Percentiles rank a stretch among this genome's conserved stretches.
Conservation (phyloP, 2,797 vertebrate species). For the Poecilia picta region DNA sequence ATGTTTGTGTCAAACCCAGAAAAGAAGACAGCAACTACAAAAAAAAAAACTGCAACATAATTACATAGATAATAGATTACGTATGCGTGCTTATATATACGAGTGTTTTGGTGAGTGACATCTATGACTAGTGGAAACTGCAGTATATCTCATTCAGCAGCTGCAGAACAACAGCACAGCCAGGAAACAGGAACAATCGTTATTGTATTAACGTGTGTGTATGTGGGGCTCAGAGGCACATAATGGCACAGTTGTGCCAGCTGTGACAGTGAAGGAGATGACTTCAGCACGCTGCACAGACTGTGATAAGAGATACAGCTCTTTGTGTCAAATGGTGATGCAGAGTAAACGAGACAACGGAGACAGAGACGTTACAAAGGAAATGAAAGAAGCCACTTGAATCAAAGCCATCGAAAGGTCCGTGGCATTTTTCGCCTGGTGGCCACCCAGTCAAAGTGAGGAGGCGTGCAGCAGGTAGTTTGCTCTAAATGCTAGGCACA, state of each 20-base stretch:
- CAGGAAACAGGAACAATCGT: conserved; percentile 77
- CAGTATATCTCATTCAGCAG: conserved; percentile 71
- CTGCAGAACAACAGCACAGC: conserved; percentile 60
- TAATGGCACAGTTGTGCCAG: conserved; percentile 58
- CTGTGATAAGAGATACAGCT: conserved; percentile 59
- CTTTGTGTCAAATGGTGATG: conserved; percentile 41
- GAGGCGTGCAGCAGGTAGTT: conserved; percentile 58
- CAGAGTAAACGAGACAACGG: conserved; percentile 25
- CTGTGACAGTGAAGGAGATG: conserved; percentile 67
- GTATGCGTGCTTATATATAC: conserved; percentile 16
- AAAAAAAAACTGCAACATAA: conserved; percentile 4
- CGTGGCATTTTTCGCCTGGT: conserved; percentile 19
- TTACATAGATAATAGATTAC: conserved; percentile 11
- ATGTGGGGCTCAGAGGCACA: conserved; percentile 26
- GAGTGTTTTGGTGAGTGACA: conserved; percentile 5
- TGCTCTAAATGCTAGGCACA: conserved; percentile 45
- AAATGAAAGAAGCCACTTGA: conserved; percentile 23
- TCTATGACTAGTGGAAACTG: conserved; percentile 50
- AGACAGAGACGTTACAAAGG: conserved; percentile 26
- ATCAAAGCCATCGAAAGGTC: conserved; percentile 38
- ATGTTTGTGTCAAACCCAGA: conserved; percentile 30
- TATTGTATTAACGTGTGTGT: conserved; percentile 60
- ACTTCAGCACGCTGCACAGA: conserved; percentile 63
- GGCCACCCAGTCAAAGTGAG: conserved; percentile 39
- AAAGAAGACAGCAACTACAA: conserved; percentile 26